Percentiles rank a stretch among this genome's conserved stretches.
These are phyloP conservation scores for Bombus pyrosoma DNA, from an alignment of 1,140 invertebrate genomes.

Conservation along the genomic window DNA sequence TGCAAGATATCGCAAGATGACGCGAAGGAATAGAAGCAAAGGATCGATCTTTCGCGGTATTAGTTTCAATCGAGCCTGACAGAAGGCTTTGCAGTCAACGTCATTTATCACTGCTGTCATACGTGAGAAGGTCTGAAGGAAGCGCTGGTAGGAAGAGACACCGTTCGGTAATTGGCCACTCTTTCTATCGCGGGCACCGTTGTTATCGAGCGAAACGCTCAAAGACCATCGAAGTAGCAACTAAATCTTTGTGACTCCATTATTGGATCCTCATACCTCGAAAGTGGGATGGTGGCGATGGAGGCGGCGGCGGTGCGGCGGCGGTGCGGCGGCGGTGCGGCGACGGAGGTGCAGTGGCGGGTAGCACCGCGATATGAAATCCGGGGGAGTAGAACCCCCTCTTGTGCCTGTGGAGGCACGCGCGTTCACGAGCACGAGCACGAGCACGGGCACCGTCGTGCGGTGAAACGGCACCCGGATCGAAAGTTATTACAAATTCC, in stretches of 20 bases:
- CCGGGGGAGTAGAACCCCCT: slow-evolving; percentile 47
- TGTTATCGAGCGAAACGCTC: slow-evolving; percentile 32
- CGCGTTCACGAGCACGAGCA: neutral
- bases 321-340: too few relatives aligned
- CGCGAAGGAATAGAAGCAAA: neutral
- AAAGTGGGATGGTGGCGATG: neutral
- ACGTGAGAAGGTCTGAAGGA: neutral
- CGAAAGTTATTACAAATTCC: slow-evolving; percentile 75
- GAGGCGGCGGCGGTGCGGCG: too few relatives aligned
- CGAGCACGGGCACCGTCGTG: slow-evolving; percentile 20
- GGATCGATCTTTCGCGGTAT: neutral
- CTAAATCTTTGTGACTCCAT: slow-evolving; percentile 70
- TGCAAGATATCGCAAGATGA: neutral
- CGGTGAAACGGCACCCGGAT: slow-evolving; percentile 66
- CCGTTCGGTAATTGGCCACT: slow-evolving; percentile 50
- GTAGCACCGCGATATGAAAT: slow-evolving; percentile 63
- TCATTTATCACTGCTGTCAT: neutral
- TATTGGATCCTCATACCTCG: slow-evolving; percentile 60
- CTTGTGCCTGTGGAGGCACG: neutral
- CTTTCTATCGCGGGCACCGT: neutral
- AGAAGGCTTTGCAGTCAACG: neutral
- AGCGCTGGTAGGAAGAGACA: neutral
- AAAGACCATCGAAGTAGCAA: slow-evolving; percentile 45
- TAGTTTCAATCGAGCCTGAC: neutral
- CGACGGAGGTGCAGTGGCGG: neutral